A percentile compares a stretch with the other conserved stretches of the same genome.
Evolutionary conservation across 2,888 invertebrate species (phyloP).

Genomic region (Cylloceria caligata): DNA sequence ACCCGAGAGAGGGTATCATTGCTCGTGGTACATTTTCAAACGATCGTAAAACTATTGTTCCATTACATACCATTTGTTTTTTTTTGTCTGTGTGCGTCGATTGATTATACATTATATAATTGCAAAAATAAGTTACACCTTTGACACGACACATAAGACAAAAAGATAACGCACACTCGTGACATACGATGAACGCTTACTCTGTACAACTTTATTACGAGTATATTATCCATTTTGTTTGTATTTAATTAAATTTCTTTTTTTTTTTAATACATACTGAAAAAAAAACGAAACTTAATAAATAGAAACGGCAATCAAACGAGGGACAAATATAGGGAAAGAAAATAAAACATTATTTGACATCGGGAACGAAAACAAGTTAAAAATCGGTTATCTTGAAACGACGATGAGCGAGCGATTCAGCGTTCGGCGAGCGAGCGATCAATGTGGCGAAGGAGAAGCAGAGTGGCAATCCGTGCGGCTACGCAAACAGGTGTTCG

Average conservation of each 20-base stretch:
- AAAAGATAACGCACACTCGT: conserved; percentile 24
- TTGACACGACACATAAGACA: conserved; percentile 31
- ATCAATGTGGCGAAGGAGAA: neutral
- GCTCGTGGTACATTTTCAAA: conserved; percentile 63
- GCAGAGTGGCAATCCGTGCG: conserved; percentile 57
- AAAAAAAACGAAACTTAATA: conserved; percentile 18
- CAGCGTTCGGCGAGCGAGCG: conserved; percentile 4
- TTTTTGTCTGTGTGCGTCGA: neutral
- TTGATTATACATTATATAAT: conserved; percentile 22
- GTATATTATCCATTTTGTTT: neutral
- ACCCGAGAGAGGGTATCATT: conserved; percentile 19
- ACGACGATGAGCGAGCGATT: too few species aligned
- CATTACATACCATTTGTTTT: conserved; percentile 12
- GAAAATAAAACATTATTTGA: neutral
- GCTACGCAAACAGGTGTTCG: conserved; percentile 74
- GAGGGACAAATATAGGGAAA: neutral
- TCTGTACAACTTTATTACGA: conserved; percentile 54
- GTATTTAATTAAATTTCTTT: neutral
- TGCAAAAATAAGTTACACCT: conserved; percentile 56
- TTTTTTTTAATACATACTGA: neutral
- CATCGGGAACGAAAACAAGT: neutral
- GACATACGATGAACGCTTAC: conserved; percentile 34
- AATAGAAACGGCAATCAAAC: conserved; percentile 26
- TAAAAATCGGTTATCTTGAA: conserved; percentile 4
- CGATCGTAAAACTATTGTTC: conserved; percentile 40